These are phyloP conservation scores for Agrotis puta DNA, from an alignment of 2,888 invertebrate genomes.

Conservation along the genomic window DNA sequence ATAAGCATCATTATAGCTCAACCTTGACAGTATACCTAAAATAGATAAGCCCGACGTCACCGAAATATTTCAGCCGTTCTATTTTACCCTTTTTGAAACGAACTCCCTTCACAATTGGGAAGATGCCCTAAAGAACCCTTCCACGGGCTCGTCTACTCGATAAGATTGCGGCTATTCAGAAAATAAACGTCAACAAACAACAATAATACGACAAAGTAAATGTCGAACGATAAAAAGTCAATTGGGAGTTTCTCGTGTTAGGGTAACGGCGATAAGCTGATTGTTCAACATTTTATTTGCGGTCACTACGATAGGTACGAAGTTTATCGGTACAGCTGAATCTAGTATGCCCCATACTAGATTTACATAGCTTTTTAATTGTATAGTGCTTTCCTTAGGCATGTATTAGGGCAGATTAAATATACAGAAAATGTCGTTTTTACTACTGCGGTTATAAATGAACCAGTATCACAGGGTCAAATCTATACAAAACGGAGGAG, in stretches of 20 bases:
- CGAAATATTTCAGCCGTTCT: conserved; percentile 53
- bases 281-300: conserved; percentile 52
- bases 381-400: background rate
- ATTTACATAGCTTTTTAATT: background rate
- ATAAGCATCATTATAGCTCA: conserved; percentile 36
- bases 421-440: background rate
- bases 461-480: background rate
- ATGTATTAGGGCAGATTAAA: background rate
- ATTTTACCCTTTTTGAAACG: conserved; percentile 66
- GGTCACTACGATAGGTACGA: conserved; percentile 40
- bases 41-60: conserved; percentile 42
- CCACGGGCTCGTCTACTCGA: conserved; percentile 67
- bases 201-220: conserved; percentile 73
- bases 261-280: conserved; percentile 51
- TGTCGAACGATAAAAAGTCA: conserved; percentile 68
- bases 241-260: conserved; percentile 59
- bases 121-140: conserved; percentile 72
- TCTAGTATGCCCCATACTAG: too few species aligned
- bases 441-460: background rate
- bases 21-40: conserved; percentile 35
- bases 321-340: conserved; percentile 4
- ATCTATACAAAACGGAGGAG: conserved; percentile 5
- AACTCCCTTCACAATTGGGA: conserved; percentile 66
- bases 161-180: conserved; percentile 70
- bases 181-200: conserved; percentile 73